Evolutionary conservation across 2,113 vertebrate species (phyloP).

Genomic region (Cryptotis parvus): DNA sequence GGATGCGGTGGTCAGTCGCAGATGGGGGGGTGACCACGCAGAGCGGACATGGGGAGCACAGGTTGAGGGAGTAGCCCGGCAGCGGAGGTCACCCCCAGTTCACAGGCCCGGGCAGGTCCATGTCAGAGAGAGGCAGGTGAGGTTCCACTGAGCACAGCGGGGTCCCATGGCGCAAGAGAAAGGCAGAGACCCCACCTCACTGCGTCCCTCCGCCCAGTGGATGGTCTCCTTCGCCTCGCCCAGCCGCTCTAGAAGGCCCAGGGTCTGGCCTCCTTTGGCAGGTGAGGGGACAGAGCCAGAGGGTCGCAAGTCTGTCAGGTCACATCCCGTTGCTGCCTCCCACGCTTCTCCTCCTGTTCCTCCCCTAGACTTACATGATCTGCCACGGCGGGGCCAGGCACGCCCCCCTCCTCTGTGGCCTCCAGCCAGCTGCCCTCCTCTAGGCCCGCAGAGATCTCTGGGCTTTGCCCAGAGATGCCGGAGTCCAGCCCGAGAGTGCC

Average conservation of each 20-base stretch:
- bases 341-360: not conserved
- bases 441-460: not conserved
- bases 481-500: not conserved
- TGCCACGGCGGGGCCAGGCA: not conserved
- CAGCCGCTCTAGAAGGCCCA: too few relatives aligned
- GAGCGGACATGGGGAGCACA: not conserved
- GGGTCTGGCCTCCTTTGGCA: too few relatives aligned
- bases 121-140: not conserved
- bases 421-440: not conserved
- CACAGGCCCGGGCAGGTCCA: not conserved
- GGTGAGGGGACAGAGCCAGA: not conserved
- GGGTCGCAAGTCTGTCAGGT: not conserved
- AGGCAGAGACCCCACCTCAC: not conserved
- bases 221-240: too few relatives aligned
- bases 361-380: not conserved
- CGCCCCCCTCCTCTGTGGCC: not conserved
- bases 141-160: not conserved
- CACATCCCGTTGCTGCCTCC: not conserved
- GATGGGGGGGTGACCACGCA: rapidly evolving
- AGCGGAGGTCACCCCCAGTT: not conserved
- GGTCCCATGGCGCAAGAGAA: not conserved
- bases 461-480: not conserved
- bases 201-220: too few relatives aligned
- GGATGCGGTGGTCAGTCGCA: too few relatives aligned
- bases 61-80: not conserved